phyloP scores from a whole-genome alignment of 2,888 invertebrate genomes.

The Athalia cordata region DNA sequence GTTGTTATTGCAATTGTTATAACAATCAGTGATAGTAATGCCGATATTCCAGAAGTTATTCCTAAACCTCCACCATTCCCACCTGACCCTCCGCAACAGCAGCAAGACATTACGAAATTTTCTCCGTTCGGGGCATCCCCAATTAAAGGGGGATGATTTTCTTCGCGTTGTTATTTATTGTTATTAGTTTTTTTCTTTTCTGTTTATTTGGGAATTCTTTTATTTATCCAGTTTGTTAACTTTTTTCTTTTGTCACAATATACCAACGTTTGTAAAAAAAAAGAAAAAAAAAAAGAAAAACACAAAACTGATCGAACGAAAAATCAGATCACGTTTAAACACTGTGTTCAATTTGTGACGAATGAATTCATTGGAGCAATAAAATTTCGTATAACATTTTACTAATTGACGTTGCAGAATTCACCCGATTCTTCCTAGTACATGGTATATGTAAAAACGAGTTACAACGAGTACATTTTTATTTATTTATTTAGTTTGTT shows the following conservation, averaged over 20 bases:
- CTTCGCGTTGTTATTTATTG: not conserved
- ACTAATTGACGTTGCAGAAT: no score
- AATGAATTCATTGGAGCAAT: no score
- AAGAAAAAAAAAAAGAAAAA: no score
- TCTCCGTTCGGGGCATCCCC: slow-evolving; percentile 65
- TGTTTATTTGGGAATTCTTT: not conserved
- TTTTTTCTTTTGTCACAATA: not conserved
- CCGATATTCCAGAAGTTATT: slow-evolving; percentile 75
- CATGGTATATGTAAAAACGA: no score
- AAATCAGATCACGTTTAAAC: no score
- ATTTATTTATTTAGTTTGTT: no score
- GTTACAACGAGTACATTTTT: no score
- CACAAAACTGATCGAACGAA: not conserved
- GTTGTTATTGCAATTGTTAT: slow-evolving; percentile 85
- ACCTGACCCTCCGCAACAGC: slow-evolving; percentile 56
- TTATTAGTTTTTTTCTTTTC: not conserved
- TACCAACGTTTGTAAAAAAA: no score
- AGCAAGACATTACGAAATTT: slow-evolving; percentile 67
- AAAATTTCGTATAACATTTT: no score
- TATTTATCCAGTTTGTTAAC: not conserved
- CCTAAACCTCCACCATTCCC: slow-evolving; percentile 65
- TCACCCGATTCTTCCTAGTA: no score
- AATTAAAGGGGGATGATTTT: slow-evolving; percentile 35
- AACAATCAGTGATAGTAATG: slow-evolving; percentile 82
- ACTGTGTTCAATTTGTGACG: no score